phyloP scores from a whole-genome alignment of 2,113 vertebrate species.

The Phylloscopus whistleri region DNA sequence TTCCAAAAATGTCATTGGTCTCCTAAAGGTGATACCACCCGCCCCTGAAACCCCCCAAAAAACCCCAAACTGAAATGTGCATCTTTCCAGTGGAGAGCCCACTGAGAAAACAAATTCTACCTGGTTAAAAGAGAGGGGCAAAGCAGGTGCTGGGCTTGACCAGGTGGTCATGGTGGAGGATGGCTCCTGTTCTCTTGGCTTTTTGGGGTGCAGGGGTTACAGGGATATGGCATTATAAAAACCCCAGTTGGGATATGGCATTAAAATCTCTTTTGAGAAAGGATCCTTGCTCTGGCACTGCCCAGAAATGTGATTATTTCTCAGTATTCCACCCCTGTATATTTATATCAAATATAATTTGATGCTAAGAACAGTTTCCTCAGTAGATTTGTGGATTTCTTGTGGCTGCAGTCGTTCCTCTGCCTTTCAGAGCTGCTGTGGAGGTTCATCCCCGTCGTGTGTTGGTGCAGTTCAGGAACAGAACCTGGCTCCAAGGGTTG shows the following conservation, averaged over 20 bases:
- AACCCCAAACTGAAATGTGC: background rate
- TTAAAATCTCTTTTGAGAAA: background rate
- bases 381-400: background rate
- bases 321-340: background rate
- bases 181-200: background rate
- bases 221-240: background rate
- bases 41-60: accelerated
- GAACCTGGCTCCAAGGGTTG: accelerated
- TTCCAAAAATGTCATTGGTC: background rate
- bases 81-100: background rate
- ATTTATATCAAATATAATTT: background rate
- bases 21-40: background rate
- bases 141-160: background rate
- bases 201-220: background rate
- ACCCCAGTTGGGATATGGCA: background rate
- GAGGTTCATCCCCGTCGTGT: accelerated
- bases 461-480: background rate
- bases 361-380: background rate
- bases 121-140: background rate
- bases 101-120: background rate
- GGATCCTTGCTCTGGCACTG: background rate
- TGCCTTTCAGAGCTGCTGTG: accelerated
- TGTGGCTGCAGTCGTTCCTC: background rate
- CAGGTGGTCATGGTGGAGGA: background rate
- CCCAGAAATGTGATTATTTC: background rate